phyloP scores from a whole-genome alignment of 53 echinoderm and acorn worm species.

The Astropecten irregularis region DNA sequence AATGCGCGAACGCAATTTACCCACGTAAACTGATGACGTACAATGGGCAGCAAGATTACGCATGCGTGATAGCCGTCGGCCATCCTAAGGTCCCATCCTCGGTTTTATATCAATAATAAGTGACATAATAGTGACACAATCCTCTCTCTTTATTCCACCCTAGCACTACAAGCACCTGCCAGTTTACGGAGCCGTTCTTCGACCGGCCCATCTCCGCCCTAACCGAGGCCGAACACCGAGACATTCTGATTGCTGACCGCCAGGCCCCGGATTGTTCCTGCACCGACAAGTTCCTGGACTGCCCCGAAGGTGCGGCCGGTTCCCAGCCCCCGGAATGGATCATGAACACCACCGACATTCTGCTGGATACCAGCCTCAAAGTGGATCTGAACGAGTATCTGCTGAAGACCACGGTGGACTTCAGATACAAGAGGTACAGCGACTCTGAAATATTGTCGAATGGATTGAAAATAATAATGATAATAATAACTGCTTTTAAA shows the following conservation, averaged over 20 bases:
- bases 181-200: constrained; percentile 56
- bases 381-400: constrained; percentile 68
- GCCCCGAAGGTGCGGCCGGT: constrained; percentile 65
- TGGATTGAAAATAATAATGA: too few relatives aligned
- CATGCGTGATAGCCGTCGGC: too few relatives aligned
- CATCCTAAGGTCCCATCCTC: neutral
- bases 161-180: constrained; percentile 62
- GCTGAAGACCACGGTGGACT: constrained; percentile 51
- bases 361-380: constrained; percentile 78
- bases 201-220: constrained; percentile 8
- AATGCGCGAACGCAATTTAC: too few relatives aligned
- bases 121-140: too few relatives aligned
- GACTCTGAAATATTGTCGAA: too few relatives aligned
- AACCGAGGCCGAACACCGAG: neutral
- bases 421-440: constrained; percentile 63
- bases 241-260: constrained; percentile 19
- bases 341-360: constrained; percentile 65
- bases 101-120: neutral
- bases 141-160: neutral
- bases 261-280: constrained; percentile 56
- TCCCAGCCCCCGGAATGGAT: constrained; percentile 61
- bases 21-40: too few relatives aligned
- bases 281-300: constrained; percentile 40
- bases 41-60: too few relatives aligned
- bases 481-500: too few relatives aligned